Evolutionary conservation across 2,888 invertebrate species (phyloP).

Genomic region (Ormyrus labotus): DNA sequence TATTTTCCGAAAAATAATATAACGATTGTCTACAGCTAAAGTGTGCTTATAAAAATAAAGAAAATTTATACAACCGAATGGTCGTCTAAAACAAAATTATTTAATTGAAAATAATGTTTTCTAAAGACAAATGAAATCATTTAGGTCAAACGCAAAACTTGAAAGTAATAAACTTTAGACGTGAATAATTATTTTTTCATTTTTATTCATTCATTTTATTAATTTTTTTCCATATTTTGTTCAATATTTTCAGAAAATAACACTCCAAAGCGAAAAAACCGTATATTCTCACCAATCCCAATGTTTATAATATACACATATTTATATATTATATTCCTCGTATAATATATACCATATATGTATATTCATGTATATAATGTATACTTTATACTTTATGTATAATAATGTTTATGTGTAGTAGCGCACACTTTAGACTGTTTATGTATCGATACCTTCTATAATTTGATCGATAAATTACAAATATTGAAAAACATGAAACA

Average conservation of each 20-base stretch:
- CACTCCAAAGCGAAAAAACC: constrained; percentile 76
- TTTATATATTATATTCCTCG: constrained; percentile 72
- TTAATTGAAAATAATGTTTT: too few species aligned
- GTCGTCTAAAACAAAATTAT: too few species aligned
- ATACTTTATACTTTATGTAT: constrained; percentile 73
- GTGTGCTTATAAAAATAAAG: background rate
- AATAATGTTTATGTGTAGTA: constrained; percentile 75
- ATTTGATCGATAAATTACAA: constrained; percentile 76
- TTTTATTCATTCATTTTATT: constrained; percentile 74
- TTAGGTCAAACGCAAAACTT: constrained; percentile 8
- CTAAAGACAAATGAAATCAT: background rate
- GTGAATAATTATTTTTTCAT: constrained; percentile 45
- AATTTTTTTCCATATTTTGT: constrained; percentile 75
- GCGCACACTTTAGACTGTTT: constrained; percentile 76
- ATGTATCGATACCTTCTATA: constrained; percentile 74
- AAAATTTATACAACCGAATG: background rate
- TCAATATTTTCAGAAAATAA: constrained; percentile 77
- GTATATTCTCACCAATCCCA: constrained; percentile 75
- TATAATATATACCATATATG: constrained; percentile 73
- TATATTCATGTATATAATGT: constrained; percentile 67
- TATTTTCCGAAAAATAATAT: too few species aligned
- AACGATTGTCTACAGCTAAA: too few species aligned
- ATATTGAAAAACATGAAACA: constrained; percentile 76
- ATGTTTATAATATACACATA: constrained; percentile 74
- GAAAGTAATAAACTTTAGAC: constrained; percentile 10